A percentile compares a stretch with the other conserved stretches of the same genome.
Conservation (phyloP, 1,140 invertebrate species). For the Augochlora pura region DNA sequence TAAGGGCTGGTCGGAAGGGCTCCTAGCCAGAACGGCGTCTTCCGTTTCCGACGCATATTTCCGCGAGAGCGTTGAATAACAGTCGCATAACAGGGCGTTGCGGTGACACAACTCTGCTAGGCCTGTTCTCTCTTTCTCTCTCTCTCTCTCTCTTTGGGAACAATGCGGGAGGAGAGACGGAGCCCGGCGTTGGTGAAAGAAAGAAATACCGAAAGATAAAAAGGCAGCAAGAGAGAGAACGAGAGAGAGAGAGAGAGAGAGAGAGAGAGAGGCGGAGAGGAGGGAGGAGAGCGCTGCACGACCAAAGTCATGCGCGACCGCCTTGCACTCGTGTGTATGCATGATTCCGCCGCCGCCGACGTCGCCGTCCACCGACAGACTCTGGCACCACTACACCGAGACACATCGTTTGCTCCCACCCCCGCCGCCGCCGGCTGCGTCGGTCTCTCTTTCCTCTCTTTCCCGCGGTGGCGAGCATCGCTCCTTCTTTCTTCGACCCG, state of each 20-base stretch:
- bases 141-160: conserved; percentile 18
- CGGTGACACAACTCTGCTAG: conserved; percentile 56
- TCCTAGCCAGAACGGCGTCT: neutral
- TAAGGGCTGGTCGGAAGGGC: neutral
- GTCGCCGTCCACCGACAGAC: neutral
- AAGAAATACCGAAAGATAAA: conserved; percentile 14
- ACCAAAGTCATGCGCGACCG: conserved; percentile 50
- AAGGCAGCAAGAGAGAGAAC: conserved; percentile 2
- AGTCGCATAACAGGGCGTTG: conserved; percentile 53
- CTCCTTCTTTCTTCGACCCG: conserved; percentile 41
- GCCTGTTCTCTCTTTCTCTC: conserved; percentile 21
- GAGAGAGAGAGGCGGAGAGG: conserved; percentile 7
- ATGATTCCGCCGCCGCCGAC: conserved; percentile 20
- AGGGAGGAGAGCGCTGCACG: conserved; percentile 21
- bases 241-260: neutral
- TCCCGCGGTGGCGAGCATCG: conserved; percentile 12
- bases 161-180: conserved; percentile 28
- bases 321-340: conserved; percentile 37
- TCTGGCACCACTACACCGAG: conserved; percentile 27
- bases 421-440: conserved; percentile 7
- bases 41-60: conserved; percentile 42
- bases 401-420: conserved; percentile 23
- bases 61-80: conserved; percentile 59
- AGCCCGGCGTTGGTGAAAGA: neutral
- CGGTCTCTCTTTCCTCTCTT: conserved; percentile 11